These are phyloP conservation scores for Enteromius paludinosus DNA, from an alignment of 2,797 vertebrate genomes.

Conservation along the genomic window DNA sequence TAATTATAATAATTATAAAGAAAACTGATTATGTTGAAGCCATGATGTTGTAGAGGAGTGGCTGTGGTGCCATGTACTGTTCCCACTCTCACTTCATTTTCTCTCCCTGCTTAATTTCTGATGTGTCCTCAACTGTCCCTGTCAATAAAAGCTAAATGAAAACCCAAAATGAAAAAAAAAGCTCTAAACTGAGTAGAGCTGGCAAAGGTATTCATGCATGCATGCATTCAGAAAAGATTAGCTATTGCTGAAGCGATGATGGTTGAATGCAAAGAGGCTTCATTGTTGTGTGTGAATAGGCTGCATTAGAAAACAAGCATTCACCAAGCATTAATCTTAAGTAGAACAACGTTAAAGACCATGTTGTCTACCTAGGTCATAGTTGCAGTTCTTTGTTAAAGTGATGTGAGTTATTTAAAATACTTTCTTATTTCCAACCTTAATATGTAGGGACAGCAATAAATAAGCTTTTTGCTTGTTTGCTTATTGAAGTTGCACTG, in stretches of 20 bases:
- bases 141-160: conserved; percentile 4
- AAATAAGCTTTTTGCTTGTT: not conserved
- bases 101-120: not conserved
- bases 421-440: not conserved
- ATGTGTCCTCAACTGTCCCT: not conserved
- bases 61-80: not conserved
- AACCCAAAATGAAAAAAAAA: not conserved
- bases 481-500: not conserved
- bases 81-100: not conserved
- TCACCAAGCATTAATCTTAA: not conserved
- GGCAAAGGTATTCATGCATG: conserved; percentile 6
- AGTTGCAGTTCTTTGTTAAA: not conserved
- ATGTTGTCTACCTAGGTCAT: not conserved
- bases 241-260: conserved; percentile 6
- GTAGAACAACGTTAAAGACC: not conserved
- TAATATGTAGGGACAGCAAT: conserved; percentile 1
- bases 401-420: not conserved
- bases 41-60: not conserved
- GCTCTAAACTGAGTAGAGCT: not conserved
- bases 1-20: conserved; percentile 1
- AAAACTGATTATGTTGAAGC: not conserved
- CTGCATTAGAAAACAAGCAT: conserved; percentile 21
- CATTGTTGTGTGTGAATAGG: conserved; percentile 4
- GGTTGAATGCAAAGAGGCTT: conserved; percentile 17
- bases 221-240: conserved; percentile 20